Evolutionary conservation across 1,140 invertebrate genomes (phyloP).

Genomic region (Bacillus rossius): DNA sequence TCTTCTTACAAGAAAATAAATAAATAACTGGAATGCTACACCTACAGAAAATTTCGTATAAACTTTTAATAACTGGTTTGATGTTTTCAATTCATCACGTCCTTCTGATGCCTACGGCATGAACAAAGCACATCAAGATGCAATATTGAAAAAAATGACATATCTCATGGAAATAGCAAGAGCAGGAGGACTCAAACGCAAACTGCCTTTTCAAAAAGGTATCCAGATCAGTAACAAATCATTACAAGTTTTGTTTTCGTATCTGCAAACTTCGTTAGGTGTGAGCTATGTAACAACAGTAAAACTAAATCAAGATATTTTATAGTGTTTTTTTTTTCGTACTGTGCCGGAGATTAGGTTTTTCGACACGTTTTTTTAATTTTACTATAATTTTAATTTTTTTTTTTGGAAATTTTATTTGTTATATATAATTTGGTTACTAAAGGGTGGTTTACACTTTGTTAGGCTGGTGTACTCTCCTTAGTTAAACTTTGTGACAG

Average conservation of each 20-base stretch:
- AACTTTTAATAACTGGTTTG: conserved; percentile 20
- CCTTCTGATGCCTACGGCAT: conserved; percentile 14
- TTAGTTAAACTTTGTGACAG: too few species aligned
- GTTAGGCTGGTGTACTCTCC: too few species aligned
- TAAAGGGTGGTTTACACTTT: too few species aligned
- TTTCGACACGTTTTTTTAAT: too few species aligned
- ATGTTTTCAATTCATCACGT: conserved; percentile 21
- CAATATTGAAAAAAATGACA: conserved; percentile 1
- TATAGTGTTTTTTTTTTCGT: conserved; percentile 22
- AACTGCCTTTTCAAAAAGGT: conserved; percentile 20
- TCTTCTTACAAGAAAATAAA: conserved; percentile 3
- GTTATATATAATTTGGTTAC: too few species aligned
- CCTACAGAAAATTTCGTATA: conserved; percentile 13
- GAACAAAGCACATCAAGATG: background rate
- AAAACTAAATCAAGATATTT: conserved; percentile 17
- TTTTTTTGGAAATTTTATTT: too few species aligned
- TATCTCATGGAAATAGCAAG: background rate
- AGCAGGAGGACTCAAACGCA: background rate
- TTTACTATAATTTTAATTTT: too few species aligned
- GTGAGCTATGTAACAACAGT: conserved; percentile 13
- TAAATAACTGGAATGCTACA: background rate
- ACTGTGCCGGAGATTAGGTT: too few species aligned
- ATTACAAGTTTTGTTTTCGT: conserved; percentile 3
- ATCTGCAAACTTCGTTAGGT: conserved; percentile 8
- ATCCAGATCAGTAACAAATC: conserved; percentile 14